These are phyloP conservation scores for Margaritifera margaritifera DNA, from an alignment of 2,888 invertebrate genomes.

Conservation along the genomic window DNA sequence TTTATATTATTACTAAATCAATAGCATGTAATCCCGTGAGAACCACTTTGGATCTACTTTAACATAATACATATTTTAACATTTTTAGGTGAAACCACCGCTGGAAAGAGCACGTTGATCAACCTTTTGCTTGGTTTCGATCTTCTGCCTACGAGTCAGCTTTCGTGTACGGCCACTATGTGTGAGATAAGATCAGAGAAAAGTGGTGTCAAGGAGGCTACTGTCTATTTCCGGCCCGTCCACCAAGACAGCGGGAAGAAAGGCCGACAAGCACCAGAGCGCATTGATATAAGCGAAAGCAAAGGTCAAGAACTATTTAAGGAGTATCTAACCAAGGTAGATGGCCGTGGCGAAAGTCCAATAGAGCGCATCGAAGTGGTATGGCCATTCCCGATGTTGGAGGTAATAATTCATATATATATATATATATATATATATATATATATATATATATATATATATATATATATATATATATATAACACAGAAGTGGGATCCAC, in stretches of 20 bases:
- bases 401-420: slow-evolving; percentile 34
- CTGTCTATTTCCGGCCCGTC: slow-evolving; percentile 26
- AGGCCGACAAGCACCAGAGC: slow-evolving; percentile 14
- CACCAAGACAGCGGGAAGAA: slow-evolving; percentile 18
- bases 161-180: slow-evolving; percentile 43
- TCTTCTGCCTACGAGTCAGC: slow-evolving; percentile 37
- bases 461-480: background rate
- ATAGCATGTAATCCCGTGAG: no score
- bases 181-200: slow-evolving; percentile 32
- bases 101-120: slow-evolving; percentile 46
- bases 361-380: slow-evolving; percentile 53
- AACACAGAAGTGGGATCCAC: no score
- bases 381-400: slow-evolving; percentile 57
- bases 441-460: no score
- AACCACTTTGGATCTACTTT: no score
- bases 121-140: slow-evolving; percentile 38
- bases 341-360: slow-evolving; percentile 48
- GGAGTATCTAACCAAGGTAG: slow-evolving; percentile 20
- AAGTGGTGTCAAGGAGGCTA: slow-evolving; percentile 25
- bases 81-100: slow-evolving; percentile 40
- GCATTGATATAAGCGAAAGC: slow-evolving; percentile 30
- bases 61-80: no score
- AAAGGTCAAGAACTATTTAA: slow-evolving; percentile 25
- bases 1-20: no score
- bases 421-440: no score